Base-by-base conservation (phyloP, 2,113 vertebrate species). In the Austrofundulus limnaeus region DNA sequence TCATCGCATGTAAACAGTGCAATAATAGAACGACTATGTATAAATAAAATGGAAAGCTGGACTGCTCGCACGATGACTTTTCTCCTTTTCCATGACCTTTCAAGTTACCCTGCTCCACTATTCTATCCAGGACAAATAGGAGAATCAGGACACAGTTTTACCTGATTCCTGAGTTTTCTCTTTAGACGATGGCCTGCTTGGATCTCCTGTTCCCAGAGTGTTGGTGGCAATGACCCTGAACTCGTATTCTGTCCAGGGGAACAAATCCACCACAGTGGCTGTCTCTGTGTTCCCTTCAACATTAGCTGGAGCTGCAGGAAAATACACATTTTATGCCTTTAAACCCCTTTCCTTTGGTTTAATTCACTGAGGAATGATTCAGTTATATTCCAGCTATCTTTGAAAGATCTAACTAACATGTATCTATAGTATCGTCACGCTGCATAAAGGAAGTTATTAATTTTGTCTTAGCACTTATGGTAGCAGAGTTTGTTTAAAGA, bases 221-320 rank as follows among this genome's bases (percentile, higher is more conserved):
- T 98, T 99, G 55, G 92, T 95, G 61, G 97, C 97, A 28, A 94
- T 93, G 68, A 98, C 94, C 11, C 95, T 93, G 86, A 99, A 99
- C 83, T 98, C 95, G 54, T 98, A 98, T n/a, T 98, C 94, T 71
- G 94, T 96, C 97, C 97, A 99, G 0, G 97, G 97, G 57, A 93
- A 92, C 89, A 99, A 88, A 78, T 95, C 93, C 5, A 95, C 88
- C 56, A 96, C 95, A n/a, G 80, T 95, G 64, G 94, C 94, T 1
- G 77, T 87, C 68, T 99, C 97, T 77, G 92, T 87, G 48, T 98
- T 98, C 59, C 97, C 97, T 89, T 99, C 97, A 68, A 99, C 93
- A 66, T 92, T 89, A 43, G 87, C 75, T 16, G 49, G 49, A 51
- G 15, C 49, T 51, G 24, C 15, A 28, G 24, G 2, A 13, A 20